A percentile compares a stretch with the other conserved stretches of the same genome.
These are phyloP conservation scores for Apamea sordens DNA, from an alignment of 2,888 invertebrate genomes.

Conservation along the genomic window DNA sequence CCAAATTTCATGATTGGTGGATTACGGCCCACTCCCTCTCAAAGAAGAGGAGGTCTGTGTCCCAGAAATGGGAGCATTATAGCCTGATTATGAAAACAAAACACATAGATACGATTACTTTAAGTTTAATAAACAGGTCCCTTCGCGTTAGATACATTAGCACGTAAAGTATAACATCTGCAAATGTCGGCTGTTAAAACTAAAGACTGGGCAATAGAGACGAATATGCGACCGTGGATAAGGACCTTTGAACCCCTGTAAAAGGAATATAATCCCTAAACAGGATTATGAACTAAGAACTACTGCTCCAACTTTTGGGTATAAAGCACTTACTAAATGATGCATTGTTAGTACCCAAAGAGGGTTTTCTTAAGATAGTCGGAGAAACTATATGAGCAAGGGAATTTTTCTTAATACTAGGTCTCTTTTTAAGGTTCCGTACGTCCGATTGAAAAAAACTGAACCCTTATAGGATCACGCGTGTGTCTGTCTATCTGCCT, in stretches of 20 bases:
- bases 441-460: too few relatives aligned
- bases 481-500: too few relatives aligned
- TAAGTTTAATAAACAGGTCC: not conserved
- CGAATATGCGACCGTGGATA: slow-evolving; percentile 43
- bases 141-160: slow-evolving; percentile 18
- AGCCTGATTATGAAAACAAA: not conserved
- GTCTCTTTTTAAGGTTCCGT: not conserved
- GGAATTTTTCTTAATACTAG: not conserved
- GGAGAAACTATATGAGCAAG: not conserved
- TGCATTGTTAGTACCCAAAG: slow-evolving; percentile 7
- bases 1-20: not conserved
- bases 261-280: slow-evolving; percentile 48
- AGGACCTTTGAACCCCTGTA: slow-evolving; percentile 22
- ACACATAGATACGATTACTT: slow-evolving; percentile 1
- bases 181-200: slow-evolving; percentile 22
- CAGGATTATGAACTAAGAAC: slow-evolving; percentile 49
- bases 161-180: slow-evolving; percentile 24
- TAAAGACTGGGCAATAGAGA: slow-evolving; percentile 12
- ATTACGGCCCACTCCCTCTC: not conserved
- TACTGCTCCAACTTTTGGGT: slow-evolving; percentile 33
- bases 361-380: slow-evolving; percentile 25
- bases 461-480: too few relatives aligned
- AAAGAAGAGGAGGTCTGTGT: too few relatives aligned
- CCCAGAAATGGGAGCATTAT: not conserved
- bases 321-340: slow-evolving; percentile 25